Evolutionary conservation across 1,140 invertebrate genomes (phyloP).

Genomic region (Berghia stephanieae): DNA sequence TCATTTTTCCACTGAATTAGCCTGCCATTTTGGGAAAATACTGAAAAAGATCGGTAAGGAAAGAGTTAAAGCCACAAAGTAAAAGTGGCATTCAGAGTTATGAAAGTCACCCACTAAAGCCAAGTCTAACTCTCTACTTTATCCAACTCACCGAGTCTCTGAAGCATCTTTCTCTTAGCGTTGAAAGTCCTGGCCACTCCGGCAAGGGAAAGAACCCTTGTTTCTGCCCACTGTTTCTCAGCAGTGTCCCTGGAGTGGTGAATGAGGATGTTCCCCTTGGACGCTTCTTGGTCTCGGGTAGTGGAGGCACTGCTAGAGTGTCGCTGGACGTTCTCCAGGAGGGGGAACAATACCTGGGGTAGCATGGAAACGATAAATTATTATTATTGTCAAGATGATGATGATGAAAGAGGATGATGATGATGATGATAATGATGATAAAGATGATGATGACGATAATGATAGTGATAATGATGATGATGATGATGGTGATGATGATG

Average conservation of each 20-base stretch:
- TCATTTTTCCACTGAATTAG: neutral
- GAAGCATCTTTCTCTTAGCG: slow-evolving; percentile 85
- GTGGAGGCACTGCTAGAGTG: slow-evolving; percentile 91
- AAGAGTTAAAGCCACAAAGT: too few relatives aligned
- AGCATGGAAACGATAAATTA: too few relatives aligned
- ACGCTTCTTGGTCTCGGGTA: slow-evolving; percentile 89
- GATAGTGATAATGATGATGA: too few relatives aligned
- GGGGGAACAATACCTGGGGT: slow-evolving; percentile 86
- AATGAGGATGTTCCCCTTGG: slow-evolving; percentile 85
- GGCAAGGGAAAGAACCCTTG: slow-evolving; percentile 83
- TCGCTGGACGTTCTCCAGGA: slow-evolving; percentile 90
- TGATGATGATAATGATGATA: too few relatives aligned
- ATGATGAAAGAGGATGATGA: too few relatives aligned
- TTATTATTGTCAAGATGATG: too few relatives aligned
- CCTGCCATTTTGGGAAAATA: too few relatives aligned
- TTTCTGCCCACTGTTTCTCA: slow-evolving; percentile 99
- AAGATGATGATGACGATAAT: too few relatives aligned
- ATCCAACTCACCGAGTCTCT: slow-evolving; percentile 75
- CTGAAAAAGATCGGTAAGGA: too few relatives aligned
- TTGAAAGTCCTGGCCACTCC: slow-evolving; percentile 86
- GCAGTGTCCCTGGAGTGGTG: slow-evolving; percentile 99
- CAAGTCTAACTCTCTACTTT: too few relatives aligned
- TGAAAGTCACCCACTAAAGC: neutral
- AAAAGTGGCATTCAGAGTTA: neutral
- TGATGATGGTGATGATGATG: too few relatives aligned